Evolutionary conservation across 2,113 vertebrate species (phyloP), one percentile per base, ranked within the genome.

Genomic region (Tachysurus vachellii): DNA sequence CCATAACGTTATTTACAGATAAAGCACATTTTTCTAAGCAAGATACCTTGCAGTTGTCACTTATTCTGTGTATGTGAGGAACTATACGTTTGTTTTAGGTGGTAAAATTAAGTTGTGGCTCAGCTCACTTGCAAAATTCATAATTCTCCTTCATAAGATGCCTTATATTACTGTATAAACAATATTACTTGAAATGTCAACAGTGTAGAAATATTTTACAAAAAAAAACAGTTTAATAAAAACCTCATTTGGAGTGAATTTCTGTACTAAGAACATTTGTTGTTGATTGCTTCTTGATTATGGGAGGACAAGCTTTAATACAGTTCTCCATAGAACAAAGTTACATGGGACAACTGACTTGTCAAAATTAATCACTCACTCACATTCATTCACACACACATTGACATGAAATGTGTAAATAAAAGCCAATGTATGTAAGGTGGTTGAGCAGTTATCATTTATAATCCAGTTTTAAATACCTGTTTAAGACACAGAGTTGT

Each of bases 191-290:
- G 59, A 82, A 75, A 83, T 66, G 80, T 87, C 81, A 83, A 73
- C 68, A 62, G 85, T 87, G 85, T 88, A 88, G 80, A 91, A 89
- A 91, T 88, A 85, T 86, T 84, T 86, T 89, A 87, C 81, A 89
- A 89, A 70, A 90, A 89, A 91, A 87, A 88, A 88, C 64, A 56
- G 19, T 80, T 84, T n/a, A 88, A 89, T 88, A 88, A 88, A 88
- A 91, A 88, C 62, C 70, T 70, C 75, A 76, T 84, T 88, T 85
- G 44, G 77, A 53, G 61, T 85, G 80, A 89, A 84, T 71, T 64
- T 87, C 14, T 88, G 57, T 88, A 85, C 77, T 80, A 82, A 90
- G 85, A 86, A 86, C 53, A 83, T 88, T 82, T 81, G 54, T 80
- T 80, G 53, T 83, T 83, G 79, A 85, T 83, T 77, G 83, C 80